Base-by-base conservation (phyloP, 2,797 vertebrate species). In the Cuculus canorus region DNA sequence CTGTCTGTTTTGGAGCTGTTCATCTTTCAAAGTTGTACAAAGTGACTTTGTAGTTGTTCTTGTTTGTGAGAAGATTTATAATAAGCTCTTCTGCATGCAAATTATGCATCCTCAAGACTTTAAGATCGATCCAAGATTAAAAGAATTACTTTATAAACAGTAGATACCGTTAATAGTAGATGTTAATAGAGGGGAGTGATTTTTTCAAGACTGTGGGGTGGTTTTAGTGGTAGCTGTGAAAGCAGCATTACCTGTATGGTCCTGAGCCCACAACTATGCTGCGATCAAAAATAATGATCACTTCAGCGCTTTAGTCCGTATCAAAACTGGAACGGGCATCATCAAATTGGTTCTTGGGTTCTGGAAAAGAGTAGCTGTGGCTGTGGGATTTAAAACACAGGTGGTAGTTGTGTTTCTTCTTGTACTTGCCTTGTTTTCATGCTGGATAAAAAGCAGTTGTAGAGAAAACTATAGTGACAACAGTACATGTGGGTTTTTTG, bases 21-120 rank as follows among this genome's bases (percentile, higher is more conserved):
- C 39, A 61, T 21, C 61, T 80, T 50, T 41, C 68, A 13, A 80
- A 64, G 64, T 65, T 73, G 64, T n/a, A 45, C 50, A 24, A 57
- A 86, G 88, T 85, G 83, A 87, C 83, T 94, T 92, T 91, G 83
- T 25, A 35, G 37, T 45, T 86, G 56, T 45, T 86, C 68, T 70
- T 79, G 60, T 63, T 80, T 77, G 87, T 0, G 1, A 63, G 43
- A 53, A 72, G 37, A 45, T 37, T 83, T 53, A 5, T 45, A 30
- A 79, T 33, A 54, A 89, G 37, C 85, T 65, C 11, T 64, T 92
- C 45, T 57, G 33, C 22, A 17, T 85, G 69, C 12, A 57, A 22
- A 21, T 84, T 59, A 48, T 69, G 50, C 24, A 32, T 79, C 50
- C 45, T 33, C 0, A 3, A 71, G 54, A 21, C 43, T 60, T 17